phyloP scores from a whole-genome alignment of 2,797 vertebrate species.

The Malurus splendens region DNA sequence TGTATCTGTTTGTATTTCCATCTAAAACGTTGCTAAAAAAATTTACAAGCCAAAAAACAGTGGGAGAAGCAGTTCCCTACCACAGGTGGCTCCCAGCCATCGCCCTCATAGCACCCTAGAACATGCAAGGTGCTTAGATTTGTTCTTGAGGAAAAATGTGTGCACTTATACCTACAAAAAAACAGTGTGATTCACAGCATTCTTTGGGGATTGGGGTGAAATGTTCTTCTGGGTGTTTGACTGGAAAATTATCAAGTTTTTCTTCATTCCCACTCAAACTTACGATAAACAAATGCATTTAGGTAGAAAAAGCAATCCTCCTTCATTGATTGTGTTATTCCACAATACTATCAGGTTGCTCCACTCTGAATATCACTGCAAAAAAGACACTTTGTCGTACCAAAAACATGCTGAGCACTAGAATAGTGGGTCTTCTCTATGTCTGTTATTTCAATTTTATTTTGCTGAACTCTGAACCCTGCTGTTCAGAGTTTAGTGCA shows the following conservation, averaged over 20 bases:
- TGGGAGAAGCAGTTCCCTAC: not conserved
- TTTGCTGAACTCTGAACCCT: not conserved
- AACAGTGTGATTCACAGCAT: not conserved
- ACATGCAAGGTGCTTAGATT: not conserved
- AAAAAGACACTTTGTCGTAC: not conserved
- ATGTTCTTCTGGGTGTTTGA: not conserved
- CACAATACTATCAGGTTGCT: not conserved
- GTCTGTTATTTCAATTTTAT: not conserved
- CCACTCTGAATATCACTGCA: not conserved
- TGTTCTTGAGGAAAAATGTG: not conserved
- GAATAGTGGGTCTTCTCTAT: not conserved
- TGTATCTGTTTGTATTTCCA: not conserved
- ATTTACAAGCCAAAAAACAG: not conserved
- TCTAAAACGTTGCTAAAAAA: not conserved
- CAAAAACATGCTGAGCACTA: not conserved
- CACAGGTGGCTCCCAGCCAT: not conserved
- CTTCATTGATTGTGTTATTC: not conserved
- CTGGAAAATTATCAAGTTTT: not conserved
- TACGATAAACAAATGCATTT: constrained; percentile 3
- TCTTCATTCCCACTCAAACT: not conserved
- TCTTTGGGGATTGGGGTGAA: not conserved
- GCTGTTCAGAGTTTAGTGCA: constrained; percentile 50
- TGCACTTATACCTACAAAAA: not conserved
- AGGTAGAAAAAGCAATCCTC: not conserved
- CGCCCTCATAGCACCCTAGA: not conserved